Conservation (phyloP, 2,888 invertebrate genomes). For the Gonocerus acuteangulatus region DNA sequence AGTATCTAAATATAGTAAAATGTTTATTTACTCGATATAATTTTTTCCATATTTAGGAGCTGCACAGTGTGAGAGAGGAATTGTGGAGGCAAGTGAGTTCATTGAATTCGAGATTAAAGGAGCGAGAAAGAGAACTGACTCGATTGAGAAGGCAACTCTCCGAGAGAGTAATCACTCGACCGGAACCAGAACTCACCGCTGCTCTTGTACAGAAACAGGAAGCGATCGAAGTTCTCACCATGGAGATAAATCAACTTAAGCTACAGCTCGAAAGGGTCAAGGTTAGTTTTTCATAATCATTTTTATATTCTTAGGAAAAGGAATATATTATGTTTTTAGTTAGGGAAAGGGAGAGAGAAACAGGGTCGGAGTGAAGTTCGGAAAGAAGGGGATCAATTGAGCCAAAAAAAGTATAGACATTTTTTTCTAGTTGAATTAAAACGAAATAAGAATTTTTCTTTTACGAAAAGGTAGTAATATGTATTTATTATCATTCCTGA, state of each 20-base stretch:
- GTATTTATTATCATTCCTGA: no score
- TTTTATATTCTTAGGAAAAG: constrained; percentile 8
- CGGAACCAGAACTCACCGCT: constrained; percentile 54
- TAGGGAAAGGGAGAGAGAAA: background rate
- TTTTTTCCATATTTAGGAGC: constrained; percentile 48
- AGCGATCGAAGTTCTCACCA: constrained; percentile 69
- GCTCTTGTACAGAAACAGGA: constrained; percentile 79
- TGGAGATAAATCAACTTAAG: constrained; percentile 75
- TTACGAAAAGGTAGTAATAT: no score
- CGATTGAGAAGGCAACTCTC: constrained; percentile 50
- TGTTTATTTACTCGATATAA: no score
- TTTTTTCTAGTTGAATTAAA: no score
- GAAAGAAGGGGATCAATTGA: no score
- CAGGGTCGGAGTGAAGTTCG: background rate
- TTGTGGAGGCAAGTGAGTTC: constrained; percentile 47
- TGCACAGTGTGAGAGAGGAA: constrained; percentile 51
- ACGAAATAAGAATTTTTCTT: no score
- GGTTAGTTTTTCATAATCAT: constrained; percentile 45
- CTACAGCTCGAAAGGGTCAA: constrained; percentile 75
- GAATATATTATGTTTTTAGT: background rate
- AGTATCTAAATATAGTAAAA: no score
- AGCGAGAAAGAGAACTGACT: constrained; percentile 53
- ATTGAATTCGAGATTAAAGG: constrained; percentile 47
- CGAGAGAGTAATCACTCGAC: constrained; percentile 40
- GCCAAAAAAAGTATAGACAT: no score